Evolutionary conservation across 2,797 vertebrate genomes (phyloP), one percentile per base, ranked within the genome.

Genomic region (Sus cebifrons): DNA sequence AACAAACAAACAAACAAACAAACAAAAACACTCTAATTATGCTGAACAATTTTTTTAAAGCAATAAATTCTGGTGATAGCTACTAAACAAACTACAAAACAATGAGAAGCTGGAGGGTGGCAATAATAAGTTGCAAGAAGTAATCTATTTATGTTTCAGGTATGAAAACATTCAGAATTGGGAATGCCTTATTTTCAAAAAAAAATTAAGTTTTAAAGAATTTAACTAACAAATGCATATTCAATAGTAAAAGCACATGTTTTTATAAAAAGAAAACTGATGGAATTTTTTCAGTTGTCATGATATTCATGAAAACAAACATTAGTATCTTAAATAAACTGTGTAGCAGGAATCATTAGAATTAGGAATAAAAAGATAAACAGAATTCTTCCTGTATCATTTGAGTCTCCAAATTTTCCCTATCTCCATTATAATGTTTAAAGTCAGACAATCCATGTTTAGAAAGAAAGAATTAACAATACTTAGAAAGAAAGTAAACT

Each of bases 111-210:
- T 85, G 32, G n/a, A 78, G 16, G 75, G 74, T n/a, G 6, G n/a
- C 15, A 85, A 27, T 27, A 85, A 70, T 3, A 96, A 92, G 25
- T 29, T 67, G 2, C 5, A 89, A 93, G 12, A 54, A 81, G 3
- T 67, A 27, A 96, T 52, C 23, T 18, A 93, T 62, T 93, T 86
- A 40, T 56, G 49, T 86, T 93, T 62, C 14, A 74, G 7, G 40
- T 78, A 58, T 62, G 23, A 91, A 96, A 96, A 75, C 11, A 84
- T 79, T 89, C n/a, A 78, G 67, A 95, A 68, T 68, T 74, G 44
- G 3, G 16, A 67, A 54, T n/a, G 88, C 8, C 40, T 77, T 40
- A 32, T 68, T 96, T 95, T 36, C 1, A 71, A 85, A 90, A 91
- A 74, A 36, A 49, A 49, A 13, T 40, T 32, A 62, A 65, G 36